phyloP scores from a whole-genome alignment of 2,797 vertebrate species.

The Falco naumanni region DNA sequence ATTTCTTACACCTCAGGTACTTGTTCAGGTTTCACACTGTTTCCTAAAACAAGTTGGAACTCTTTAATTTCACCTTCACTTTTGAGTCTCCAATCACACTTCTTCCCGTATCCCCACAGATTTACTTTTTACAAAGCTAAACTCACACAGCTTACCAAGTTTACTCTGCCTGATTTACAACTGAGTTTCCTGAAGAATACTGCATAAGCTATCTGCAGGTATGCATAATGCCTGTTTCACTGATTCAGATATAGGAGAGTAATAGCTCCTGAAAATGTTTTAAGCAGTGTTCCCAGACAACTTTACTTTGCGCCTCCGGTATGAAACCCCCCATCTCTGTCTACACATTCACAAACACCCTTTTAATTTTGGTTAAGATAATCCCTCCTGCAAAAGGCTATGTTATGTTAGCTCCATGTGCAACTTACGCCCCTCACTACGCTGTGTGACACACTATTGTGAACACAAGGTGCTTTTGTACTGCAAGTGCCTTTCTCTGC shows the following conservation, averaged over 20 bases:
- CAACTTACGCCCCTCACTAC: background rate
- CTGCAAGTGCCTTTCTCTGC: background rate
- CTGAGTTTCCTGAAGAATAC: background rate
- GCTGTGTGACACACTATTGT: rapidly evolving
- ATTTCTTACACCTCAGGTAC: background rate
- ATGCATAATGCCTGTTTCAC: background rate
- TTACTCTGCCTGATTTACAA: background rate
- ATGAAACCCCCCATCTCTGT: background rate
- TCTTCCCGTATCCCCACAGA: background rate
- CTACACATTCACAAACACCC: background rate
- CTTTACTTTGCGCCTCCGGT: background rate
- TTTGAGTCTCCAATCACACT: background rate
- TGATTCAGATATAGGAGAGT: background rate
- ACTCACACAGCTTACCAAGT: background rate
- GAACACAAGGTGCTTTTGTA: background rate
- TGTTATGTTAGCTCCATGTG: rapidly evolving
- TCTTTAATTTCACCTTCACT: background rate
- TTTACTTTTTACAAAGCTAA: background rate
- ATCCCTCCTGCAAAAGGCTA: background rate
- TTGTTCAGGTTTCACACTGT: background rate
- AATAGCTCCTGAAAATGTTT: background rate
- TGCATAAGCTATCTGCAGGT: background rate
- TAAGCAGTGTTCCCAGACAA: background rate
- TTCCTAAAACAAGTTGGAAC: background rate
- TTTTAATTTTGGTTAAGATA: background rate